Percentiles rank a stretch among this genome's conserved stretches.
Evolutionary conservation across 1,140 invertebrate genomes (phyloP).

Genomic region (Hycleus phaleratus): DNA sequence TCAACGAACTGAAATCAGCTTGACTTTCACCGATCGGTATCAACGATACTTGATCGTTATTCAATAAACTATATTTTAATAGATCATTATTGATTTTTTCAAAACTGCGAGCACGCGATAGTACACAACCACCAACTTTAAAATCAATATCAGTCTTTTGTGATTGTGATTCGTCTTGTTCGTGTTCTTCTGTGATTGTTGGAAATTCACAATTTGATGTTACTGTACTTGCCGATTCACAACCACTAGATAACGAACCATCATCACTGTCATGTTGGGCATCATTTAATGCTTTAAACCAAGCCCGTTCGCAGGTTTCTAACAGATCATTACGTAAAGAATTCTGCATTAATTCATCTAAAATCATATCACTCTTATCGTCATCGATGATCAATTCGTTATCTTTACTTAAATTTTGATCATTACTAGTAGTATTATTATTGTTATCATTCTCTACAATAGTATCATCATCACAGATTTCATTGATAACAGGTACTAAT

Average conservation of each 20-base stretch:
- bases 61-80: slow-evolving; percentile 23
- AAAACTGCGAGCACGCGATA: slow-evolving; percentile 27
- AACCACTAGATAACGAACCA: slow-evolving; percentile 68
- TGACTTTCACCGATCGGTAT: slow-evolving; percentile 36
- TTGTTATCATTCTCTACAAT: not conserved
- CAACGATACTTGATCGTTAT: slow-evolving; percentile 37
- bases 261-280: slow-evolving; percentile 54
- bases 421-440: not conserved
- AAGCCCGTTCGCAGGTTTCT: slow-evolving; percentile 31
- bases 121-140: slow-evolving; percentile 36
- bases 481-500: slow-evolving; percentile 13
- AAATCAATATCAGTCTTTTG: slow-evolving; percentile 40
- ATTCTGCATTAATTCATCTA: slow-evolving; percentile 29
- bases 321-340: slow-evolving; percentile 28
- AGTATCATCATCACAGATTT: slow-evolving; percentile 21
- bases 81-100: slow-evolving; percentile 27
- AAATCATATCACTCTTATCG: slow-evolving; percentile 29
- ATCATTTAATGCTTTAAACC: slow-evolving; percentile 26
- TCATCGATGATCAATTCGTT: slow-evolving; percentile 11
- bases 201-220: slow-evolving; percentile 39
- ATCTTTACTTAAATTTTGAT: slow-evolving; percentile 3
- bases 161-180: slow-evolving; percentile 15
- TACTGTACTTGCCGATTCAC: slow-evolving; percentile 69
- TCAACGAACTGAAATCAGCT: slow-evolving; percentile 39
- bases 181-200: slow-evolving; percentile 41